Base-by-base conservation (phyloP, 1,140 invertebrate genomes). In the Rhyzopertha dominica region DNA sequence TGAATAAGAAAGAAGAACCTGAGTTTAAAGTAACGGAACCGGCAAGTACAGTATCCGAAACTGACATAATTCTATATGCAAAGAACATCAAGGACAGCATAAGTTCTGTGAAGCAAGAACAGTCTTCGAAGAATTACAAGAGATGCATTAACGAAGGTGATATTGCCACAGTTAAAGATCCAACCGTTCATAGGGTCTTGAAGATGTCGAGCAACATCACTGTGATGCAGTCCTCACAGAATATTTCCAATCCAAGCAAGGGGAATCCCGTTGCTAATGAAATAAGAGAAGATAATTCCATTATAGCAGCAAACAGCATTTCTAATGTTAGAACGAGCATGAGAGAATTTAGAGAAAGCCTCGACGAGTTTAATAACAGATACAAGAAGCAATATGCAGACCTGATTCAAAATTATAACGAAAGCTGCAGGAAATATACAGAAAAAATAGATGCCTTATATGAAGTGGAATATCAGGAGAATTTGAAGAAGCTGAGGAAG, bases 361-460 rank as follows among this genome's bases (percentile, higher is more conserved):
- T 63, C 13, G 53, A 57, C 2, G 56, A 58, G 28, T 60, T 61
- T 34, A 54, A 50, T 8, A 39, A 56, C 13, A 41, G 38, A 31
- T 52, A 45, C 37, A 49, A 45, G 37, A 24, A 26, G 34, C 42
- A 54, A 14, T 43, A 45, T 17, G 40, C 56, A 12, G 41, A 54
- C 38, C 24, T 61, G 8, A 39, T 61, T 5, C 39, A 50, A 23
- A 44, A 48, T 2, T 61, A 56, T 34, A 58, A 56, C 25, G 49
- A 53, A 26, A 10, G 30, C 44, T 23, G 34, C 31, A 32, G 38
- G 39, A 29, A 23, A 39, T 20, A 19, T 31, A 19, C 26, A 23
- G 2, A 23, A 41, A 13, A 25, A 41, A 8, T 25, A 12, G 4
- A 25, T 24, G 32, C 14, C 26, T 26, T 29, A 24, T n/a, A 12